Base-by-base conservation (phyloP, 2,797 vertebrate species). In the Sebastes flavidus region DNA sequence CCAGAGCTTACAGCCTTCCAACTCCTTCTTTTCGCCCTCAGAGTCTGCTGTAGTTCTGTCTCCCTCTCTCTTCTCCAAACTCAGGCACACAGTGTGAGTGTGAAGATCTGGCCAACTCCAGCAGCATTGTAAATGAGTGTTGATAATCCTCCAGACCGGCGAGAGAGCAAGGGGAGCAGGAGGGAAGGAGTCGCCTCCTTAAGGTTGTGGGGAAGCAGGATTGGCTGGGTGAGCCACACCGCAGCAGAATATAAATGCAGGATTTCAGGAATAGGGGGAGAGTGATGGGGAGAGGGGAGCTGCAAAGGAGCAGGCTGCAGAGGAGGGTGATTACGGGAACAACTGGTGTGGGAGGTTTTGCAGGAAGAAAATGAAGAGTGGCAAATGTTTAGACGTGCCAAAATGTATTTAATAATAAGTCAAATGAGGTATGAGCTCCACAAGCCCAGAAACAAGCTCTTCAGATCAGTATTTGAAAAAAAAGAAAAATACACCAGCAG, bases 161-260 rank as follows among this genome's bases (percentile, higher is more conserved):
- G 72, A 72, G 55, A 59, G 56, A 77, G 61, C 59, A 83, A 83
- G 70, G 79, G 54, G 70, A 89, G 78, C 79, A 87, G 74, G 78
- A 86, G 66, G 80, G 68, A 83, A 73, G 62, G 62, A 86, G 80
- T 84, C 80, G 84, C 86, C 80, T 90, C 85, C 78, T 85, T 82
- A 78, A 86, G 90, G 86, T 87, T 92, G 88, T 77, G 30, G 83
- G 60, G 75, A 72, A 89, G 83, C 75, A 60, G 81, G 90, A 92
- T 83, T 92, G 93, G 90, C 87, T 89, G 86, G 29, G 65, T 30
- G 72, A 86, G 88, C 89, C 68, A 67, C 78, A 79, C 86, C 54
- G 80, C 92, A 89, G 84, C 34, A 67, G 90, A 94, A 94, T 94
- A 90, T 86, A 89, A 93, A 94, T 93, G 87, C 76, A 77, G 79